phyloP scores from a whole-genome alignment of 37 sponge, comb jelly and placozoan genomes.

The Petrosia ficiformis region DNA sequence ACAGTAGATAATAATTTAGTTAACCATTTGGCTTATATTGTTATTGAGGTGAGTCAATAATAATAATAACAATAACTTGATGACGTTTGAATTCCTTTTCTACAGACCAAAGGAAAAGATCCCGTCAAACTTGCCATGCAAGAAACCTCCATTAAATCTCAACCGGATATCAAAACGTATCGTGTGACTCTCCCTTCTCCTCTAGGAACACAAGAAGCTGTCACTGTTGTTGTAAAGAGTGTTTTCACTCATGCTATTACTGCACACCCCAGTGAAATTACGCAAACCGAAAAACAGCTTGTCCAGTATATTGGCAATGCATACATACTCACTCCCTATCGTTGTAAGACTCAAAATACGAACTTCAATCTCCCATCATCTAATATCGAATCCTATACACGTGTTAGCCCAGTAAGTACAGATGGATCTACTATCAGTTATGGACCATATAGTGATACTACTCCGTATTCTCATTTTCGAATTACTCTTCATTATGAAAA shows the following conservation, averaged over 20 bases:
- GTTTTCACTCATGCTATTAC: conserved; percentile 52
- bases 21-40: conserved; percentile 42
- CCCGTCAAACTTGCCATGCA: background rate
- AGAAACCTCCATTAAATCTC: background rate
- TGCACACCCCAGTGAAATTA: conserved; percentile 77
- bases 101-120: background rate
- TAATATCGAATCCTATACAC: conserved; percentile 74
- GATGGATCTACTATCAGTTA: conserved; percentile 72
- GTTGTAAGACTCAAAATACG: conserved; percentile 61
- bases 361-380: conserved; percentile 59
- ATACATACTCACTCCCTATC: conserved; percentile 77
- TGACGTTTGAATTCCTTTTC: background rate
- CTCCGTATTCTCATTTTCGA: conserved; percentile 29
- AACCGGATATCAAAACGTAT: conserved; percentile 11
- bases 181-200: conserved; percentile 40
- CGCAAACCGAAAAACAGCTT: conserved; percentile 83
- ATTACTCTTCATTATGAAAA: conserved; percentile 90
- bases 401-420: conserved; percentile 64
- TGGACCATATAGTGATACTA: conserved; percentile 78
- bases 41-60: conserved; percentile 22
- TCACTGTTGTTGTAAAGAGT: conserved; percentile 56
- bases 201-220: conserved; percentile 30
- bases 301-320: conserved; percentile 71
- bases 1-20: conserved; percentile 20
- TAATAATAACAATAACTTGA: background rate